phyloP scores from a whole-genome alignment of 2,797 vertebrate species.

The Notamacropus eugenii region DNA sequence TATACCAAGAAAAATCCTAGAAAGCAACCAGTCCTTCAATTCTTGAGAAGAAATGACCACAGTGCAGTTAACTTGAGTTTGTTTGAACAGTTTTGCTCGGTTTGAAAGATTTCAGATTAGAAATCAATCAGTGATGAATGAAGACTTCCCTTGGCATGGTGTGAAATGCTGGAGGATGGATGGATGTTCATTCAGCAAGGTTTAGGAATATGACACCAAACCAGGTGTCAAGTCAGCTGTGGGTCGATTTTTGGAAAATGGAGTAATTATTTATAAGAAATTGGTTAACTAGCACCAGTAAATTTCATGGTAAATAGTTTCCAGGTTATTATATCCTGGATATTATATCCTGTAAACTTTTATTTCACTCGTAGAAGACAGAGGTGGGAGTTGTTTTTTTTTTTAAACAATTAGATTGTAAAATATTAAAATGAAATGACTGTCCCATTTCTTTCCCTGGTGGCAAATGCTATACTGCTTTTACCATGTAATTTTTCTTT shows the following conservation, averaged over 20 bases:
- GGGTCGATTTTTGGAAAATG: neutral
- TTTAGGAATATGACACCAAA: constrained; percentile 4
- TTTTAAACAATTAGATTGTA: neutral
- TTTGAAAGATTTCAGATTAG: constrained; percentile 55
- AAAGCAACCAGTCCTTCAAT: neutral
- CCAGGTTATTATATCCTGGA: neutral
- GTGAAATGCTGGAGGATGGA: neutral
- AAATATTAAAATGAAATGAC: neutral
- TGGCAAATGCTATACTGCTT: neutral
- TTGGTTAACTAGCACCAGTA: neutral
- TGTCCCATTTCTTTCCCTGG: neutral
- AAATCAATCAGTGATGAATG: constrained; percentile 43
- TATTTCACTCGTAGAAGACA: neutral
- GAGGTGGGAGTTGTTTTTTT: neutral
- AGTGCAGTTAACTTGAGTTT: constrained; percentile 49
- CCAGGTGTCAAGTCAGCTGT: constrained; percentile 8
- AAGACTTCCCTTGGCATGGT: constrained; percentile 11
- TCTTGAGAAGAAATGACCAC: constrained; percentile 34
- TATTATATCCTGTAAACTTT: constrained; percentile 9
- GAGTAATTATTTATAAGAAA: constrained; percentile 24
- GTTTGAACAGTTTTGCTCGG: constrained; percentile 37
- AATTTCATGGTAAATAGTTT: constrained; percentile 11
- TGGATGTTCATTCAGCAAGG: neutral
- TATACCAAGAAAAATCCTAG: constrained; percentile 49
- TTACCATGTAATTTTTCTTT: neutral